Percentiles rank a stretch among this genome's conserved stretches.
Evolutionary conservation across 2,797 vertebrate genomes (phyloP).

Genomic region (Pipistrellus pipistrellus): DNA sequence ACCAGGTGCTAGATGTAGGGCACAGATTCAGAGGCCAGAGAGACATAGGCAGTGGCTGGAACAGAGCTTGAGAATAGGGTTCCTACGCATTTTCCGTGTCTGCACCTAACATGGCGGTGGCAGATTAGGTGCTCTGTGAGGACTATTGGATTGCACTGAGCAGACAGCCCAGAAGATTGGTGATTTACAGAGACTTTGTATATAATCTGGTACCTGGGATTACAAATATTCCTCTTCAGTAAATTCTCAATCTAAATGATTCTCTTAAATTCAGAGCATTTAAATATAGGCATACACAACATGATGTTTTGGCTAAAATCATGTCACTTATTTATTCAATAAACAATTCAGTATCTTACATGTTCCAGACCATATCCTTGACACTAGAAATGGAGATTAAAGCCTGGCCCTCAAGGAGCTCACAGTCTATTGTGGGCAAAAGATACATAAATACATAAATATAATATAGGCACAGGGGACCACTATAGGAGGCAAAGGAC

Average conservation of each 20-base stretch:
- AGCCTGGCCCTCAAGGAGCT: constrained; percentile 75
- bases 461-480: not conserved
- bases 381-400: constrained; percentile 50
- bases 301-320: constrained; percentile 65
- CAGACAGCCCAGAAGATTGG: not conserved
- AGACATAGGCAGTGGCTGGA: not conserved
- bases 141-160: not conserved
- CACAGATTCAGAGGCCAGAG: constrained; percentile 6
- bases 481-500: not conserved
- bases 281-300: constrained; percentile 45
- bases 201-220: not conserved
- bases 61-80: not conserved
- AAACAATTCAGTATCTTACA: constrained; percentile 64
- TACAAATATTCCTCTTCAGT: constrained; percentile 54
- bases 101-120: not conserved
- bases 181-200: not conserved
- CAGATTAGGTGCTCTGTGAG: not conserved
- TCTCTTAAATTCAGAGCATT: constrained; percentile 30
- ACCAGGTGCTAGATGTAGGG: not conserved
- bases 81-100: not conserved
- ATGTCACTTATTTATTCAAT: constrained; percentile 70
- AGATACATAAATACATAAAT: constrained; percentile 32
- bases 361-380: constrained; percentile 54
- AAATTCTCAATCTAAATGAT: not conserved
- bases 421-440: constrained; percentile 63